Percentiles rank a stretch among this genome's conserved stretches.
These are phyloP conservation scores for Cerastoderma edule DNA, from an alignment of 2,888 invertebrate genomes.

Conservation along the genomic window DNA sequence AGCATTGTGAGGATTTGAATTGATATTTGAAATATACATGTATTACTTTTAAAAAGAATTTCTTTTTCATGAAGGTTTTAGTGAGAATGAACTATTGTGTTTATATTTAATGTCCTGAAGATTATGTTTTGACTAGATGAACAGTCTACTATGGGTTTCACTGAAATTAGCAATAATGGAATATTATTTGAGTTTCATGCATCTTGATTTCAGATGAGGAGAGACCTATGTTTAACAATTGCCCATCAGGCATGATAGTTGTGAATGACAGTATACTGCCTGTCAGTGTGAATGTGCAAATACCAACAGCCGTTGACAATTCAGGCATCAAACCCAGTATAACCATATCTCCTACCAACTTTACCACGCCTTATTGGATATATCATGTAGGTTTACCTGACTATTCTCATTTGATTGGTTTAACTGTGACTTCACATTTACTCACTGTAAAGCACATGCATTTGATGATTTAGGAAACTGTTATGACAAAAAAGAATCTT, in stretches of 20 bases:
- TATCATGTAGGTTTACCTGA: conserved; percentile 56
- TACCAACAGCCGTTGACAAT: conserved; percentile 72
- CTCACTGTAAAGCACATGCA: no score
- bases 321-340: conserved; percentile 58
- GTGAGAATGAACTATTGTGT: neutral
- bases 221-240: conserved; percentile 66
- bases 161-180: no score
- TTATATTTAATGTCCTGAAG: neutral
- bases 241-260: conserved; percentile 54
- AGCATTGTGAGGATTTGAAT: neutral
- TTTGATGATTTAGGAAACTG: no score
- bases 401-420: neutral
- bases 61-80: neutral
- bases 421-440: neutral
- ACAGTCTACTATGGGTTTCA: no score
- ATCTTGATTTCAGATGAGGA: conserved; percentile 72
- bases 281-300: conserved; percentile 51
- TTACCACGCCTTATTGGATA: conserved; percentile 65
- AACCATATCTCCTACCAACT: conserved; percentile 7
- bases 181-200: no score
- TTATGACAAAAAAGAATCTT: no score
- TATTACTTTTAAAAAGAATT: neutral
- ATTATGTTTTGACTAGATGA: no score
- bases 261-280: conserved; percentile 55
- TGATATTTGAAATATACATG: neutral